Conservation (phyloP, 2,797 vertebrate species). For the Gouania willdenowi region DNA sequence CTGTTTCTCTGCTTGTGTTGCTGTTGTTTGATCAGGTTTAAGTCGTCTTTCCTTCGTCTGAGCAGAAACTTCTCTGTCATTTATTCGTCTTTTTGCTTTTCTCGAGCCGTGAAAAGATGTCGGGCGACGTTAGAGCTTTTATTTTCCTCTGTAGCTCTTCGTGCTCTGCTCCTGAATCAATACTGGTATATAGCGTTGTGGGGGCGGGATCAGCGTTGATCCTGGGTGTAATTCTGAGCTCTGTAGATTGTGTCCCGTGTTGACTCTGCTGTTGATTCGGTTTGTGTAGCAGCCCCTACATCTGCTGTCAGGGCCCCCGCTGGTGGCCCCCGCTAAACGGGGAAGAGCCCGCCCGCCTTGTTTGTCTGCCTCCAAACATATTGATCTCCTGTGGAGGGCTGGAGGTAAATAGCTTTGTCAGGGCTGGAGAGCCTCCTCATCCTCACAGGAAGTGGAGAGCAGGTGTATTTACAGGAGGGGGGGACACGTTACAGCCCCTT, state of each 20-base stretch:
- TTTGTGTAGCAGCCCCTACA: constrained; percentile 59
- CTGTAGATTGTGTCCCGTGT: constrained; percentile 58
- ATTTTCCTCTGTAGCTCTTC: constrained; percentile 1
- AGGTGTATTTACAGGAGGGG: constrained; percentile 74
- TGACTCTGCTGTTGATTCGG: constrained; percentile 68
- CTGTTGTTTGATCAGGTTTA: constrained; percentile 43
- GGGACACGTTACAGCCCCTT: constrained; percentile 49
- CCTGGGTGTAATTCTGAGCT: constrained; percentile 35
- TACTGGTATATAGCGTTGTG: constrained; percentile 11
- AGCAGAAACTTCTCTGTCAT: neutral
- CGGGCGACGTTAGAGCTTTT: constrained; percentile 3
- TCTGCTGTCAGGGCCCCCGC: constrained; percentile 68
- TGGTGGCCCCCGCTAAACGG: constrained; percentile 59
- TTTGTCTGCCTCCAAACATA: constrained; percentile 79
- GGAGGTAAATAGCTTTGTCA: constrained; percentile 76
- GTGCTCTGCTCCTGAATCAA: constrained; percentile 11
- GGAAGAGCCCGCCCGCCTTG: constrained; percentile 63
- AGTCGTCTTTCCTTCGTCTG: constrained; percentile 30
- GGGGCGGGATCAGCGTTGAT: constrained; percentile 16
- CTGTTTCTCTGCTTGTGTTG: constrained; percentile 38
- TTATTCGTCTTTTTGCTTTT: neutral
- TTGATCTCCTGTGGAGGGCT: constrained; percentile 77
- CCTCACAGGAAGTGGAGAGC: constrained; percentile 72
- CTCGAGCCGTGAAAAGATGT: neutral
- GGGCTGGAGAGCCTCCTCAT: constrained; percentile 61